A percentile compares a stretch with the other conserved stretches of the same genome.
Evolutionary conservation across 2,888 invertebrate species (phyloP).

Genomic region (Eumerus sabulonum): DNA sequence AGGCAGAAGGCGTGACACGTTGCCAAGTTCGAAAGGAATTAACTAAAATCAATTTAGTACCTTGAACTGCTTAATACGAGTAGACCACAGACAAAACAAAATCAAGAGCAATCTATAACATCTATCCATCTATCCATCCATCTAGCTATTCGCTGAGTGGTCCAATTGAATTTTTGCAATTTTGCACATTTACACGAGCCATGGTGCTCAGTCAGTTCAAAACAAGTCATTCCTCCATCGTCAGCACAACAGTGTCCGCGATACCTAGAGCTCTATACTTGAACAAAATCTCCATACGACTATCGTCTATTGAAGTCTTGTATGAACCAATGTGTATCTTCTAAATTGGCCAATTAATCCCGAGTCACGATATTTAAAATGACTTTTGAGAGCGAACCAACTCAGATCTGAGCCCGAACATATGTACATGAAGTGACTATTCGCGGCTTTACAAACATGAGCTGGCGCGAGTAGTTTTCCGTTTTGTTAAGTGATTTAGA

Average conservation of each 20-base stretch:
- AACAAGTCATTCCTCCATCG: background rate
- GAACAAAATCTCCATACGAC: constrained; percentile 9
- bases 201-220: constrained; percentile 30
- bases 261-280: constrained; percentile 17
- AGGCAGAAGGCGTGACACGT: background rate
- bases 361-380: constrained; percentile 69
- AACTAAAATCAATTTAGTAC: constrained; percentile 60
- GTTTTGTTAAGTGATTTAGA: constrained; percentile 56
- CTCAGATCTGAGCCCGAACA: constrained; percentile 49
- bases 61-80: constrained; percentile 57
- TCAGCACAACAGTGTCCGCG: background rate
- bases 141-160: constrained; percentile 13
- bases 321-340: constrained; percentile 65
- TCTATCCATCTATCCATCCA: constrained; percentile 8
- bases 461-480: constrained; percentile 56
- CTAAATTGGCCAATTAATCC: constrained; percentile 69
- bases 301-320: background rate
- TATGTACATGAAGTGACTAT: constrained; percentile 31
- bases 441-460: constrained; percentile 41
- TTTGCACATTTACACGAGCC: constrained; percentile 68
- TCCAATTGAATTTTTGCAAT: constrained; percentile 64
- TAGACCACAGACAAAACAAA: constrained; percentile 21
- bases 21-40: constrained; percentile 17
- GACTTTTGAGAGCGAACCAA: constrained; percentile 57
- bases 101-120: constrained; percentile 1